Base-by-base conservation (phyloP, 2,797 vertebrate genomes). In the Dendrocincla fuliginosa region DNA sequence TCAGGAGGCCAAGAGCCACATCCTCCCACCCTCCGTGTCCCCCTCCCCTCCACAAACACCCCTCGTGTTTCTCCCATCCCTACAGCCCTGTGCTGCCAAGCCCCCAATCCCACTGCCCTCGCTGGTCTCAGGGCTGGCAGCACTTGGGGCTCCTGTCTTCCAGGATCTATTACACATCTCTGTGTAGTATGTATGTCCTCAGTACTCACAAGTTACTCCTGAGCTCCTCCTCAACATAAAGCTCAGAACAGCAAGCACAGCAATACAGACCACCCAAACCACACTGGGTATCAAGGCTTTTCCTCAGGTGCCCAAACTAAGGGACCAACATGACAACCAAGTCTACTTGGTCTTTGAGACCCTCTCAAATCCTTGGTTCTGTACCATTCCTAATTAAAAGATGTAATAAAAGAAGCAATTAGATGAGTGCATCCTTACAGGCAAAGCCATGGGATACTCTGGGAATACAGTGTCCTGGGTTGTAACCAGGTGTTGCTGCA, bases 61-160 rank as follows among this genome's bases (percentile, higher is more conserved):
- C 2, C 33, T 25, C 0, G 0, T 1, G 5, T 30, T 79, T 33
- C 84, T 87, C n/a, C 52, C 16, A 7, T 35, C 35, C 39, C 67
- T 46, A 13, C 0, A 0, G 15, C 13, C 32, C 63, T 2, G 9
- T 22, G 49, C 30, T 7, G 17, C 41, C 1, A 0, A 59, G 23
- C 8, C 5, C 1, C 28, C 74, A 32, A 41, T 28, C 10, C 20
- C 53, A 1, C 5, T 9, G 10, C 20, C 16, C 70, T 49, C 5
- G 0, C 1, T 1, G 14, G n/a, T 32, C 35, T 42, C 4, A 0
- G 47, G 55, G 47, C 27, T 73, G 65, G 59, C 35, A 85, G 60
- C 60, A 25, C n/a, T 16, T 1, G 0, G 19, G 1, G 0, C 33
- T 69, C 71, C 57, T 23, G 53, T 59, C 53, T 8, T n/a, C 57